These are phyloP conservation scores for Oreonectes daqikongensis DNA, from an alignment of 2,797 vertebrate genomes.

Conservation along the genomic window DNA sequence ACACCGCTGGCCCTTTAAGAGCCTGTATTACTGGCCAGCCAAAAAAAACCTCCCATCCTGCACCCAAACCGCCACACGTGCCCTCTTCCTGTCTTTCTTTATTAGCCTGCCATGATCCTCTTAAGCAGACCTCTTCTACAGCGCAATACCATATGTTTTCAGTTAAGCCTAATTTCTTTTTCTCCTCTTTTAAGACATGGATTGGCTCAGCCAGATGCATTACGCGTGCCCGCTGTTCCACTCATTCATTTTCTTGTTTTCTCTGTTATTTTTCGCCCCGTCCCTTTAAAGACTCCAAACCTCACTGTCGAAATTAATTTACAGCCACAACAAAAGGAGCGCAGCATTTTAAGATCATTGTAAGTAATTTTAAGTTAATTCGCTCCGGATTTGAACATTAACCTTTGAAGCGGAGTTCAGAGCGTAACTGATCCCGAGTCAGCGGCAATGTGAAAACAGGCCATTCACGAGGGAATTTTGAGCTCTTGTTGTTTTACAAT, in stretches of 20 bases:
- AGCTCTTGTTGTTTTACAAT: constrained; percentile 60
- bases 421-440: constrained; percentile 86
- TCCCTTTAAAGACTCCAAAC: constrained; percentile 88
- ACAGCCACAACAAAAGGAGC: constrained; percentile 90
- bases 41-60: constrained; percentile 66
- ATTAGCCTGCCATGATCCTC: constrained; percentile 79
- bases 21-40: constrained; percentile 57
- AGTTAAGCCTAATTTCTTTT: constrained; percentile 96
- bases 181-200: constrained; percentile 92
- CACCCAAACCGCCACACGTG: constrained; percentile 77
- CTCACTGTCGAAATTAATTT: constrained; percentile 96
- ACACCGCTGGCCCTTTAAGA: constrained; percentile 62
- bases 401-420: constrained; percentile 92
- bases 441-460: constrained; percentile 72
- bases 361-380: constrained; percentile 97
- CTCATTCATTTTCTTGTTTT: constrained; percentile 51
- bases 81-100: constrained; percentile 76
- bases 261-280: constrained; percentile 73
- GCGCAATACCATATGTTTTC: constrained; percentile 93
- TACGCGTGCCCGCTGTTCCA: constrained; percentile 79
- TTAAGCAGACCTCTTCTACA: constrained; percentile 88
- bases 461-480: constrained; percentile 65
- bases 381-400: constrained; percentile 86
- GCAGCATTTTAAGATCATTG: constrained; percentile 90
- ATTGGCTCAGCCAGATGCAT: constrained; percentile 88